phyloP scores from a whole-genome alignment of 2,888 invertebrate species.

The Philereme transversata region DNA sequence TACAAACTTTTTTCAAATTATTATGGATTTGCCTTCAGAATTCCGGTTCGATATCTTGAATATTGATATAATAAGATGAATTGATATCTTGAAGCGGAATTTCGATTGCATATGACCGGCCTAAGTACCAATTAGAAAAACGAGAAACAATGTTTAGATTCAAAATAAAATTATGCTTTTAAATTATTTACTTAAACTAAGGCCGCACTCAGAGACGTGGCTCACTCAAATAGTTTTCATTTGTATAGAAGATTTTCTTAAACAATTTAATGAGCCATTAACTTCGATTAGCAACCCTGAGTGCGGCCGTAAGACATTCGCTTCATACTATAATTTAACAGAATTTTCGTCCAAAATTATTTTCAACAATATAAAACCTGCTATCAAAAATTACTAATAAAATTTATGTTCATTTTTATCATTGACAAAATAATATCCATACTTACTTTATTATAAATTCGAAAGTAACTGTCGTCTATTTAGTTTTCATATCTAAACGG shows the following conservation, averaged over 20 bases:
- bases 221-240: neutral
- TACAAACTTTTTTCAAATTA: too few relatives aligned
- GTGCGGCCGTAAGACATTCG: neutral
- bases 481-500: neutral
- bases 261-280: neutral
- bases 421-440: neutral
- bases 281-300: neutral
- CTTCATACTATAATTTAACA: neutral
- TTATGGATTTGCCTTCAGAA: too few relatives aligned
- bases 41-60: too few relatives aligned
- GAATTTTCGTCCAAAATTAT: neutral
- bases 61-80: too few relatives aligned
- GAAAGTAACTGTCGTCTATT: neutral
- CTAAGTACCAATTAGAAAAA: too few relatives aligned
- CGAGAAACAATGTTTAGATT: too few relatives aligned
- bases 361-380: neutral
- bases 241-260: neutral
- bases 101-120: too few relatives aligned
- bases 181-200: neutral
- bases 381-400: neutral
- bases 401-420: neutral
- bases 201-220: neutral
- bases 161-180: too few relatives aligned
- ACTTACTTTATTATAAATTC: neutral
- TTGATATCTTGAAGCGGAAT: too few relatives aligned